Evolutionary conservation across 2,113 vertebrate species (phyloP), one percentile per base, ranked within the genome.

Genomic region (Epinephelus moara): DNA sequence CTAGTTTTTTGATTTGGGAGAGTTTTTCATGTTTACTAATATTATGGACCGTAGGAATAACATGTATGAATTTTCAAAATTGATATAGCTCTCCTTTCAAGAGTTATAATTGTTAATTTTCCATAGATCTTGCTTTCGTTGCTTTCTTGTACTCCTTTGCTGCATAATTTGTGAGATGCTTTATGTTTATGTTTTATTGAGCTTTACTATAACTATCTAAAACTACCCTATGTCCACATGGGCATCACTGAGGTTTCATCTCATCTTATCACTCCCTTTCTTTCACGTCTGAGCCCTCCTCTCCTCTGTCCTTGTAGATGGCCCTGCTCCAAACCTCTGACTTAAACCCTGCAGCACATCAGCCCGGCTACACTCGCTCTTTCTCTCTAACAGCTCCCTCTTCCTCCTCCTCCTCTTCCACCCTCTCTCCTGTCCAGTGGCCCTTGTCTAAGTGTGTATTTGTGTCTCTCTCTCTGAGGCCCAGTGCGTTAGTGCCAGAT

Each of bases 401-500:
- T 45, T 62, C 27, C 2, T 63, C 25, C 49, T 82, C 74, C 45
- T 61, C 50, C 40, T 37, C 52, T 21, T 84, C 66, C 49, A 45
- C 27, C 14, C 21, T 53, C 68, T 70, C 40, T 61, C 55, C 80
- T 88, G 67, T 90, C 81, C 84, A 89, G 52, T 92, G 85, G 76
- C 70, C 86, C 86, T 92, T 87, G 82, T 89, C 83, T 90, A 90
- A 94, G 86, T 79, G 59, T 80, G 70, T 82, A 81, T 85, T 88
- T 87, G 76, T 78, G 78, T 60, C 64, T 77, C 74, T 74, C 76
- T 88, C 70, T 85, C 82, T 75, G 87, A 86, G 75, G 79, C 75
- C 53, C 75, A 73, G 72, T 85, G 74, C 79, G 75, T 92, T 93
- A 89, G 70, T 93, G 86, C 85, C 89, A 91, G 81, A 87, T 92